These are phyloP conservation scores for Hedychridium roseum DNA, from an alignment of 2,888 invertebrate species.

Conservation along the genomic window DNA sequence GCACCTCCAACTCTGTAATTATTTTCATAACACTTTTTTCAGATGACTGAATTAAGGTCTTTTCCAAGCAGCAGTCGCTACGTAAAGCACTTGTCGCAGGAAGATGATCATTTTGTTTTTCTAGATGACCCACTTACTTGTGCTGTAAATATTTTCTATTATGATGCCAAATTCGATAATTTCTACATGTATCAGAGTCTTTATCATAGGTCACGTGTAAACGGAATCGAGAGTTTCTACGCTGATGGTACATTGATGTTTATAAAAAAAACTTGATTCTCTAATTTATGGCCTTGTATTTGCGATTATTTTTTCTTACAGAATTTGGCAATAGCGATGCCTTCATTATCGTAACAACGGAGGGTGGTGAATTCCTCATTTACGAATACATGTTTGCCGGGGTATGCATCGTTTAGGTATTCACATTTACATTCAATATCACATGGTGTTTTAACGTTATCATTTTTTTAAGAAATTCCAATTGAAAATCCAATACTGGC, in stretches of 20 bases:
- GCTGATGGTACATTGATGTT: constrained; percentile 37
- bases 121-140: constrained; percentile 44
- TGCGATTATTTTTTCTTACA: constrained; percentile 16
- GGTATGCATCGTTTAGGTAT: constrained; percentile 30
- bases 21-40: constrained; percentile 2
- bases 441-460: constrained; percentile 3
- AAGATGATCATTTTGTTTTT: constrained; percentile 42
- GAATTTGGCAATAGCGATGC: constrained; percentile 37
- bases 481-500: constrained; percentile 31
- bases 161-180: constrained; percentile 35
- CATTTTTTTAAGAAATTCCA: constrained; percentile 46
- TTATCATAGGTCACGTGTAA: constrained; percentile 36
- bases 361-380: constrained; percentile 42
- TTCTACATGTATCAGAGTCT: constrained; percentile 50
- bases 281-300: too few relatives aligned
- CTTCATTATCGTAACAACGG: constrained; percentile 43
- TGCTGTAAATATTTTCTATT: constrained; percentile 45
- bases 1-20: background rate
- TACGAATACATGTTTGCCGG: constrained; percentile 47
- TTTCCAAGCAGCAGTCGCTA: constrained; percentile 45
- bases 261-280: too few relatives aligned
- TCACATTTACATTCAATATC: too few relatives aligned
- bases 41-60: constrained; percentile 12
- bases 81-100: constrained; percentile 36
- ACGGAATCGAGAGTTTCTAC: constrained; percentile 45